These are phyloP conservation scores for Sebastes melanostomus DNA, from an alignment of 2,797 vertebrate genomes.

Conservation along the genomic window DNA sequence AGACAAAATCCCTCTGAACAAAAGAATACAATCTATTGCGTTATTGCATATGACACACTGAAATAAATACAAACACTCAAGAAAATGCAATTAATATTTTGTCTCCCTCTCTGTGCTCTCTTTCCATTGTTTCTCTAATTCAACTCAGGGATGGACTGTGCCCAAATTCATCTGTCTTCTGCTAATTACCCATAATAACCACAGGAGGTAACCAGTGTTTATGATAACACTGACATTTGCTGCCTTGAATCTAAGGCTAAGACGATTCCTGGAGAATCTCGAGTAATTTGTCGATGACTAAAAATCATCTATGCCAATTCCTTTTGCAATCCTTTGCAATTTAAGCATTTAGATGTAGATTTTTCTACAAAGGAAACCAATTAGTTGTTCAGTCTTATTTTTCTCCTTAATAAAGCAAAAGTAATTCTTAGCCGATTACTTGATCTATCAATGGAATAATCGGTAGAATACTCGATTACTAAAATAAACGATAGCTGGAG, in stretches of 20 bases:
- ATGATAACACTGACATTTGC: not conserved
- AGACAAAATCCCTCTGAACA: slow-evolving; percentile 6
- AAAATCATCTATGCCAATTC: too few species aligned
- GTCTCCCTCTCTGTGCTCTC: not conserved
- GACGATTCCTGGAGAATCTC: not conserved
- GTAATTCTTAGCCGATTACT: not conserved
- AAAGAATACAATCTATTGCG: not conserved
- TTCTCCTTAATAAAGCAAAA: not conserved
- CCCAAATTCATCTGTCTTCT: not conserved
- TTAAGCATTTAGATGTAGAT: not conserved
- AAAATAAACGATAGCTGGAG: not conserved
- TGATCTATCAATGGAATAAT: not conserved
- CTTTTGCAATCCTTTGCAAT: too few species aligned
- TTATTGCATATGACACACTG: not conserved
- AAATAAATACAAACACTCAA: not conserved
- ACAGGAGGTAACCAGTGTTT: not conserved
- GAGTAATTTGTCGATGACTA: not conserved
- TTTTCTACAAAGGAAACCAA: not conserved
- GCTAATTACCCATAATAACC: not conserved
- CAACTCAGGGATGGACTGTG: not conserved
- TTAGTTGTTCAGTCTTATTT: not conserved
- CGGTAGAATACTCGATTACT: not conserved
- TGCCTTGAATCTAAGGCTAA: not conserved
- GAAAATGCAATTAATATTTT: not conserved
- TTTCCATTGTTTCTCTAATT: not conserved